Conservation (phyloP, 2,888 invertebrate species). For the Mechanitis messenoides region DNA sequence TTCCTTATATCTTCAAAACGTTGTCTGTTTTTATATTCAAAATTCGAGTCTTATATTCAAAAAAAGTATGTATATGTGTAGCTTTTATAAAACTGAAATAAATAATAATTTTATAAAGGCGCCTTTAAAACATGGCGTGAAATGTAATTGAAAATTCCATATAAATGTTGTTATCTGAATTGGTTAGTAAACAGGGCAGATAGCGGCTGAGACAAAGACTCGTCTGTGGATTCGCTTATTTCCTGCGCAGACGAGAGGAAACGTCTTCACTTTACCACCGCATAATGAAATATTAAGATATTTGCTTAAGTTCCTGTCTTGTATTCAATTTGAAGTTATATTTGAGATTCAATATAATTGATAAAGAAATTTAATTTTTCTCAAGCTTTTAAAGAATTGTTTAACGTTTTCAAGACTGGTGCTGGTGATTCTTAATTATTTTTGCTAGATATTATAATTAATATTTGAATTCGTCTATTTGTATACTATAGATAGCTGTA, state of each 20-base stretch:
- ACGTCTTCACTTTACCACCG: constrained; percentile 28
- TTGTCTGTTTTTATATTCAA: too few species aligned
- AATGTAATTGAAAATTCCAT: neutral
- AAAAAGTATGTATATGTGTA: too few species aligned
- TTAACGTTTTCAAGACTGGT: too few species aligned
- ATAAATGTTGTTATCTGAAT: neutral
- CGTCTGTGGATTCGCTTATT: constrained; percentile 61
- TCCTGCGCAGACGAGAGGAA: constrained; percentile 67
- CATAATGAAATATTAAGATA: constrained; percentile 10
- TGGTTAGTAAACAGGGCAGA: neutral
- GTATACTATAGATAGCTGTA: constrained; percentile 9
- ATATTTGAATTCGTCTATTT: constrained; percentile 17
- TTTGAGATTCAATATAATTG: too few species aligned
- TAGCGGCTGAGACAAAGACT: constrained; percentile 54
- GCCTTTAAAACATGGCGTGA: too few species aligned
- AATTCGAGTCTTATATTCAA: too few species aligned
- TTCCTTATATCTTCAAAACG: too few species aligned
- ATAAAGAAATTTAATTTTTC: too few species aligned
- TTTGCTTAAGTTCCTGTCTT: constrained; percentile 1
- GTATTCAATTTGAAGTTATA: neutral
- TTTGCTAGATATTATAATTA: constrained; percentile 10
- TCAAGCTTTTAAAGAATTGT: too few species aligned
- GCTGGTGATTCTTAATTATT: neutral
- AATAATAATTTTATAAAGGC: too few species aligned
- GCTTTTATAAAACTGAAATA: too few species aligned